Evolutionary conservation across 2,797 vertebrate species (phyloP), one percentile per base, ranked within the genome.

Genomic region (Enteromius trimaculatus): DNA sequence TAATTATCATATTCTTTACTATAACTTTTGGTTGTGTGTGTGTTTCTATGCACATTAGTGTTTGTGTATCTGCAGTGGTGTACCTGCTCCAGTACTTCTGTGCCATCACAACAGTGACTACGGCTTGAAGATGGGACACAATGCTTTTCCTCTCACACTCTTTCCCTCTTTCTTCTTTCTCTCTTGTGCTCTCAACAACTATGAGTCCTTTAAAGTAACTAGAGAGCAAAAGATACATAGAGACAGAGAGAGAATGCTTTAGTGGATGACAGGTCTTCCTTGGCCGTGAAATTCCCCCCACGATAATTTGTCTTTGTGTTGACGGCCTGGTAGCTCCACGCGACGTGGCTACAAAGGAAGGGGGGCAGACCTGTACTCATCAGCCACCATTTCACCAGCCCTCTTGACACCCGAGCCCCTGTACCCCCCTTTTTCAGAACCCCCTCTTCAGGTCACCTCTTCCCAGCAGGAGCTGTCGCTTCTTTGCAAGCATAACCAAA

Each of bases 231-330:
- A 86, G 90, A 84, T 84, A 90, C 87, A 92, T 90, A 93, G 90
- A 92, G 92, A 90, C 90, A 90, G 83, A 82, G 44, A 65, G 60
- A 75, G 49, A 83, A 66, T 89, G 91, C 91, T 95, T 94, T 92
- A 93, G 89, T 93, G 92, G 92, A 95, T 95, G 95, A 96, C 92
- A 94, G 92, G 94, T 95, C 93, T 94, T 92, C 92, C 93, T 92
- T 93, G 92, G 93, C 95, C 90, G 88, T 94, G 91, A 95, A 97
- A 96, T 91, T 90, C 89, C 93, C 93, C 94, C 88, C 91, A 90
- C 93, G 93, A 94, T 95, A 95, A 96, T 98, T 98, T 98, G 95
- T 97, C 96, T 97, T 96, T 97, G 95, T 94, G 95, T 94, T 95
- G 94, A 96, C 95, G 94, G 95, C 95, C 92, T 91, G 90, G 92